Percentiles rank a stretch among this genome's conserved stretches.
Conservation (phyloP, 1,140 invertebrate genomes). For the Eufriesea mexicana region DNA sequence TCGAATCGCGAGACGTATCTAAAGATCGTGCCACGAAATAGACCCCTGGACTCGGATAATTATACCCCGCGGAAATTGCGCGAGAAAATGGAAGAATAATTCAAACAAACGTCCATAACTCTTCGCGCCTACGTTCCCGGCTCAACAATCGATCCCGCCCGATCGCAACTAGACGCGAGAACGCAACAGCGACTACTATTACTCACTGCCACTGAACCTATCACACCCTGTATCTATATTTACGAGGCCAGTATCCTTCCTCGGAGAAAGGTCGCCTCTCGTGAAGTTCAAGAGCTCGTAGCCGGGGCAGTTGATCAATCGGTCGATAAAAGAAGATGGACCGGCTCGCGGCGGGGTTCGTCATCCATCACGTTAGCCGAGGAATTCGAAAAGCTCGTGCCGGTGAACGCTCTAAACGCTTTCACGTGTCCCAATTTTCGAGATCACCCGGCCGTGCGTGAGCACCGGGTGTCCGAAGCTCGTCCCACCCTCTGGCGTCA, state of each 20-base stretch:
- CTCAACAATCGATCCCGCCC: not conserved
- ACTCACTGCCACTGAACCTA: not conserved
- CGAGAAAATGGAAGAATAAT: not conserved
- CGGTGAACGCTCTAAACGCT: slow-evolving; percentile 64
- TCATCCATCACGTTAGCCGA: slow-evolving; percentile 53
- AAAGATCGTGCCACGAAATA: too few relatives aligned
- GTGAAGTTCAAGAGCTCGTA: slow-evolving; percentile 1
- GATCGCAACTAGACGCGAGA: not conserved
- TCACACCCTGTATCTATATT: not conserved
- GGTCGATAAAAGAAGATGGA: slow-evolving; percentile 28
- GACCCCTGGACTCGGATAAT: too few relatives aligned
- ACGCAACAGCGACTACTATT: not conserved
- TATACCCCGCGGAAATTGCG: too few relatives aligned
- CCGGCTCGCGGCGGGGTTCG: not conserved
- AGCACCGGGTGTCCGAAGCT: slow-evolving; percentile 21
- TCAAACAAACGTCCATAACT: not conserved
- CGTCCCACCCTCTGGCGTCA: not conserved
- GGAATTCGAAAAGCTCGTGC: slow-evolving; percentile 42
- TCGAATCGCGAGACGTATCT: too few relatives aligned
- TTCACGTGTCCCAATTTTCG: slow-evolving; percentile 69
- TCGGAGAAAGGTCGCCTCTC: too few relatives aligned
- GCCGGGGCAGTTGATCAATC: slow-evolving; percentile 41
- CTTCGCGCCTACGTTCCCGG: too few relatives aligned
- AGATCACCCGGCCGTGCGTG: slow-evolving; percentile 32
- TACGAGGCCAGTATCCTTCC: not conserved